A percentile compares a stretch with the other conserved stretches of the same genome.
Evolutionary conservation across 2,113 vertebrate genomes (phyloP).

Genomic region (Equus quagga): DNA sequence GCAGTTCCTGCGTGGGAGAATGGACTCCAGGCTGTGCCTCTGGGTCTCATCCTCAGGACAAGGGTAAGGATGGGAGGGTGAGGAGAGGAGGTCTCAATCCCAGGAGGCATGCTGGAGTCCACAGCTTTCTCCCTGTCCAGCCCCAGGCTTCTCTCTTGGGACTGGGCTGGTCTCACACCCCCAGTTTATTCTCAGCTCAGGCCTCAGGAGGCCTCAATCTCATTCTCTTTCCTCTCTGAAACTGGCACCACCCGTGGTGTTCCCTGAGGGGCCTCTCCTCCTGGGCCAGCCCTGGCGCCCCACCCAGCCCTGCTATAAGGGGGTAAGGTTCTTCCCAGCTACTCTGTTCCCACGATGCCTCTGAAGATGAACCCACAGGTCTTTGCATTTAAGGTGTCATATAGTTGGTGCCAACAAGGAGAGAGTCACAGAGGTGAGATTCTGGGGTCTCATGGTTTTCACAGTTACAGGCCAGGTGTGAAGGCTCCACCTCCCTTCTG

Average conservation of each 20-base stretch:
- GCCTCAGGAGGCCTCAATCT: background rate
- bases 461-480: too few species aligned
- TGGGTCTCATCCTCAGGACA: background rate
- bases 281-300: background rate
- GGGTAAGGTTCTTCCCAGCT: background rate
- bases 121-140: background rate
- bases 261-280: too few species aligned
- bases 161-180: background rate
- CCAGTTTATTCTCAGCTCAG: background rate
- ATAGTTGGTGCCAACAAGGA: background rate
- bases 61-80: background rate
- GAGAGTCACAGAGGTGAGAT: background rate
- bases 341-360: background rate
- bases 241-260: fast-evolving
- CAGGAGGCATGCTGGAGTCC: background rate
- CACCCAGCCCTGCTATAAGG: background rate
- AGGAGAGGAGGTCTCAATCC: background rate
- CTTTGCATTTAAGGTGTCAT: background rate
- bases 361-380: too few species aligned
- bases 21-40: fast-evolving
- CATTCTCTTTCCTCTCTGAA: background rate
- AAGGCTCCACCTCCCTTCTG: background rate
- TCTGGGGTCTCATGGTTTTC: background rate
- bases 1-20: fast-evolving
- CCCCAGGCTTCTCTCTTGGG: background rate